These are phyloP conservation scores for Spheniscus mendiculus DNA, from an alignment of 2,113 vertebrate genomes.

Conservation along the genomic window DNA sequence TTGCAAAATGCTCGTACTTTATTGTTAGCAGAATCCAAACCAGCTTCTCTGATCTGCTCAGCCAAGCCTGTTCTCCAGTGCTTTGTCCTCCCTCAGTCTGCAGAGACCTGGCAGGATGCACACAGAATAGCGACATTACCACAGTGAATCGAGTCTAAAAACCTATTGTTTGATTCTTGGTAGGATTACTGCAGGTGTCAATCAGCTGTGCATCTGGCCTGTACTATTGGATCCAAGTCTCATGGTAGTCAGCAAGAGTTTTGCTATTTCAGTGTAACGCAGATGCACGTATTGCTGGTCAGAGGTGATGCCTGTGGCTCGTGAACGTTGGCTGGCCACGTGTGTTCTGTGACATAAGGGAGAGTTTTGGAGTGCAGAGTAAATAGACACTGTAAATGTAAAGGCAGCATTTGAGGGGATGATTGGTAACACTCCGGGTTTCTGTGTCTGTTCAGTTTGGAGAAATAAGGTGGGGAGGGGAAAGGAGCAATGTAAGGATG, in stretches of 20 bases:
- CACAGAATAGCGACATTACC: not conserved
- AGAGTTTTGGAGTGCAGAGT: not conserved
- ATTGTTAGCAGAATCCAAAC: not conserved
- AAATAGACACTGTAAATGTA: not conserved
- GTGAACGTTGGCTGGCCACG: rapidly evolving
- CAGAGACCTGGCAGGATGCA: not conserved
- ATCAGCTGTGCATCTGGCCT: not conserved
- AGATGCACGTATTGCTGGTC: no score
- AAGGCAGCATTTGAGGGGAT: not conserved
- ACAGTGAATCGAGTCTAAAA: not conserved
- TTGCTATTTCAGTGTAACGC: not conserved
- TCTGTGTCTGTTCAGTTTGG: not conserved
- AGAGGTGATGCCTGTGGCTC: not conserved
- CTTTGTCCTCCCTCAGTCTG: not conserved
- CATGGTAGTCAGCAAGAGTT: not conserved
- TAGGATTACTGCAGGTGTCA: not conserved
- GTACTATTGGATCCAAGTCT: not conserved
- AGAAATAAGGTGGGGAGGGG: not conserved
- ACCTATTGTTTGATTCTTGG: not conserved
- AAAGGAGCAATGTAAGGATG: rapidly evolving
- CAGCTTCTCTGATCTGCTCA: not conserved
- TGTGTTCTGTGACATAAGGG: rapidly evolving
- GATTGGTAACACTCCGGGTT: not conserved
- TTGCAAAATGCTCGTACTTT: not conserved
- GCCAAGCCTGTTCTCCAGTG: not conserved